These are phyloP conservation scores for Coendou prehensilis DNA, from an alignment of 2,797 vertebrate genomes.

Conservation along the genomic window DNA sequence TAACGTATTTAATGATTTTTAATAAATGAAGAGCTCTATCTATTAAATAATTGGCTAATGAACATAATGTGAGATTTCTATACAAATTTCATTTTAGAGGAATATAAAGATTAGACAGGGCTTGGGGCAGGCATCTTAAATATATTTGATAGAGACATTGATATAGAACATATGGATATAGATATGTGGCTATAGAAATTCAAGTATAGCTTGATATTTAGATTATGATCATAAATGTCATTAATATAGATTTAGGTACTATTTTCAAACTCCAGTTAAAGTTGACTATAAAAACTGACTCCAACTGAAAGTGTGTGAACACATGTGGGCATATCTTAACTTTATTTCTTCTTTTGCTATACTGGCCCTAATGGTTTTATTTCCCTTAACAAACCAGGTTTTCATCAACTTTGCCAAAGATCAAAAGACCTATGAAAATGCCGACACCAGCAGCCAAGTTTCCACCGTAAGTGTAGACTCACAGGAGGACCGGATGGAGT, in stretches of 20 bases:
- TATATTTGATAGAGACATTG: neutral
- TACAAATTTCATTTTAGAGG: conserved; percentile 54
- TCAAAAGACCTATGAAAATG: conserved; percentile 87
- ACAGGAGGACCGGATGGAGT: conserved; percentile 71
- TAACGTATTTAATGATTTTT: conserved; percentile 59
- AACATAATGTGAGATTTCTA: conserved; percentile 1
- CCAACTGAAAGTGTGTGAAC: neutral
- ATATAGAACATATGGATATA: neutral
- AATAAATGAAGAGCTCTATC: neutral
- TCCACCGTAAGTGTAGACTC: conserved; percentile 84
- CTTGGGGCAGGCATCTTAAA: neutral
- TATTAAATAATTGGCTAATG: conserved; percentile 32
- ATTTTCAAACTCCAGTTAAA: conserved; percentile 63
- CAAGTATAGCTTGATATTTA: conserved; percentile 7
- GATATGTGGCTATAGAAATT: neutral
- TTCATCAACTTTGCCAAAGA: conserved; percentile 98
- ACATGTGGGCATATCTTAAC: neutral
- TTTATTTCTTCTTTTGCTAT: conserved; percentile 39
- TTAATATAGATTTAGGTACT: neutral
- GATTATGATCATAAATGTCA: conserved; percentile 7
- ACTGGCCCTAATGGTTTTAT: conserved; percentile 72
- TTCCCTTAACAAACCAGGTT: conserved; percentile 90
- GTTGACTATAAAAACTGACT: neutral
- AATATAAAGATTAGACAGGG: neutral
- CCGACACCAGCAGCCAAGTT: conserved; percentile 82